Base-by-base conservation (phyloP, 2,888 invertebrate species). In the Schrankia costaestrigalis region DNA sequence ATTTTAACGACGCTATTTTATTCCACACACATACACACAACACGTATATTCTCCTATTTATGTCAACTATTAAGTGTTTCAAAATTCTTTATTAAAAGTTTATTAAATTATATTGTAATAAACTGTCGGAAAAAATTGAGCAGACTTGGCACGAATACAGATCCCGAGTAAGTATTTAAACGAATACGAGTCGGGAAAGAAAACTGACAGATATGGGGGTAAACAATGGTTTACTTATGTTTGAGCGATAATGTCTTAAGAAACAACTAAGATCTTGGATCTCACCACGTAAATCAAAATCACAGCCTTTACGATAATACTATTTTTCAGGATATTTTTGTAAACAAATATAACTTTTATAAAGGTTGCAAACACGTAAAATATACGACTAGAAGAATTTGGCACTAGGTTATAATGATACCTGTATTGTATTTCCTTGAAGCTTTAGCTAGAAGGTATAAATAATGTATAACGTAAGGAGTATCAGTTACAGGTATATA, bases 261-360 rank as follows among this genome's bases (percentile, higher is more conserved):
- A 63, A 69, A 61, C 35, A 64, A 67, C 59, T 49, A 55, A 66
- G 71, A 79, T 79, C 76, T 71, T 67, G 62, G 77, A 74, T 78
- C 75, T 64, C 63, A 71, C 65, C 63, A 67, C 65, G 71, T 64
- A 80, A 84, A 83, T 63, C 68, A 79, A n/a, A 83, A 72, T 86
- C 86, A 86, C 86, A 86, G 86, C 86, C 85, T 71, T 79, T 59
- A 78, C 63, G 76, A 73, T 74, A 77, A 77, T 64, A 57, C 51
- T 56, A 53, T 57, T 57, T 41, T 31, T 50, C 41, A 46, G 55
- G 41, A 50, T 46, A 38, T 46, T 45, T 45, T 35, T 53, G 46
- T 28, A 40, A 56, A 56, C 36, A 28, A 45, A 53, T 56, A 59
- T 41, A 46, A 44, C 37, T 26, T 41, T 51, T 47, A 52, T 53